Conservation (phyloP, 2,888 invertebrate species). For the Tetrapedia diversipes region DNA sequence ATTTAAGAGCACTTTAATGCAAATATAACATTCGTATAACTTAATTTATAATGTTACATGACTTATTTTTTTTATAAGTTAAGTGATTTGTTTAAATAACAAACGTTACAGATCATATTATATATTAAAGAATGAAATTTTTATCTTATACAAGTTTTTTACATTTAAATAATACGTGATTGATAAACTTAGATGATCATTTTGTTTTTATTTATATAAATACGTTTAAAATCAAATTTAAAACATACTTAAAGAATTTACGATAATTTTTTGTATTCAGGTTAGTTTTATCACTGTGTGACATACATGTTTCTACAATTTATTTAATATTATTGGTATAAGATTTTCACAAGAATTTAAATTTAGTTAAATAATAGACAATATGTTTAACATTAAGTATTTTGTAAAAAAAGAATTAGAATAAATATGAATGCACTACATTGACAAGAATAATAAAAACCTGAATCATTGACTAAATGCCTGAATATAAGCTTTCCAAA, state of each 20-base stretch:
- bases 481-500: not conserved
- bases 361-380: slow-evolving; percentile 8
- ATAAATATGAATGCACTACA: not conserved
- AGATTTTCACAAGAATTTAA: not conserved
- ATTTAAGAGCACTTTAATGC: not conserved
- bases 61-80: not conserved
- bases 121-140: not conserved
- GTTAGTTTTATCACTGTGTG: slow-evolving; percentile 4
- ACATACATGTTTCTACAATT: not conserved
- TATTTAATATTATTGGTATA: not conserved
- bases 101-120: not conserved
- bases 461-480: too few relatives aligned
- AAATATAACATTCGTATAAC: not conserved
- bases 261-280: not conserved
- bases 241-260: not conserved
- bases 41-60: not conserved
- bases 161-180: not conserved
- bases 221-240: not conserved
- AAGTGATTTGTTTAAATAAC: slow-evolving; percentile 7
- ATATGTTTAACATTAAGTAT: not conserved
- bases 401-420: slow-evolving; percentile 1
- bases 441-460: not conserved
- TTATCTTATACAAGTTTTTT: slow-evolving; percentile 1
- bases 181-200: slow-evolving; percentile 5
- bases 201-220: not conserved